Conservation (phyloP, 2,797 vertebrate genomes). For the Columba guinea region DNA sequence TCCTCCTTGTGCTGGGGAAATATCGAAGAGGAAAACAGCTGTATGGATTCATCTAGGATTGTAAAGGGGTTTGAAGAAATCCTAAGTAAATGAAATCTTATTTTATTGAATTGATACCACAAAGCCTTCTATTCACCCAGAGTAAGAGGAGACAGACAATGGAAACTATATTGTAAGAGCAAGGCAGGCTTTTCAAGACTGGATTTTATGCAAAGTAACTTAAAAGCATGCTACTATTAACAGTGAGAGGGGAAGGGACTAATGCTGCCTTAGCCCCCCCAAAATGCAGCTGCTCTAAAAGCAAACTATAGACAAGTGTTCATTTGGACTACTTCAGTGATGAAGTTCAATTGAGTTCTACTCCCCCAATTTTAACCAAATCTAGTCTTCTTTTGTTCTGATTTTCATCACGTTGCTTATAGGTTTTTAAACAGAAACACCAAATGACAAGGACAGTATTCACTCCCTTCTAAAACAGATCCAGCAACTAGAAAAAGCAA, state of each 20-base stretch:
- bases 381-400: background rate
- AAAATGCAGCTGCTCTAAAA: background rate
- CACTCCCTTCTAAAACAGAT: background rate
- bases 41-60: background rate
- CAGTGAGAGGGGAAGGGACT: background rate
- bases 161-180: background rate
- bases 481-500: background rate
- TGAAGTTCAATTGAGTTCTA: background rate
- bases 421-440: background rate
- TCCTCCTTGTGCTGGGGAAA: background rate
- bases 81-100: background rate
- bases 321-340: background rate
- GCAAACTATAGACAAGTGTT: background rate
- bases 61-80: background rate
- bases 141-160: background rate
- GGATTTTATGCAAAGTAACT: background rate
- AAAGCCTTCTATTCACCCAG: background rate
- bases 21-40: background rate
- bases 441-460: background rate
- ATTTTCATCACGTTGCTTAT: background rate
- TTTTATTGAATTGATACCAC: background rate
- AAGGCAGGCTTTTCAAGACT: background rate
- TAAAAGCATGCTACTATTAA: background rate
- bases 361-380: background rate
- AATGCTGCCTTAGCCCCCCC: background rate